A percentile compares a stretch with the other conserved stretches of the same genome.
These are phyloP conservation scores for Toxotes chatareus DNA, from an alignment of 2,113 vertebrate genomes.

Conservation along the genomic window DNA sequence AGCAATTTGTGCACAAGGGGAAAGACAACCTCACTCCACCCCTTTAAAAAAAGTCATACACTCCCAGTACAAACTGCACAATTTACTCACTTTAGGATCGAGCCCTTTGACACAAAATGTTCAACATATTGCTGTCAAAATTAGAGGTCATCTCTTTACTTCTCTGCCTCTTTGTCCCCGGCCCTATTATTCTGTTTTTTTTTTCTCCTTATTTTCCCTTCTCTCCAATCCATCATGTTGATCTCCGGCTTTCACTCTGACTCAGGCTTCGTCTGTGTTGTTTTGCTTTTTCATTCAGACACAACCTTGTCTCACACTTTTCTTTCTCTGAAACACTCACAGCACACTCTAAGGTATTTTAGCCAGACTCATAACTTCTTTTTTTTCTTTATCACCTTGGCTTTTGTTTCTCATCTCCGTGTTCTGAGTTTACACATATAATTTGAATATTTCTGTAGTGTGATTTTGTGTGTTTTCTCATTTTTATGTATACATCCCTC, in stretches of 20 bases:
- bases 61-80: neutral
- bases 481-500: neutral
- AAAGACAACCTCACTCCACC: neutral
- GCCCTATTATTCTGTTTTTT: neutral
- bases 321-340: neutral
- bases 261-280: constrained; percentile 7
- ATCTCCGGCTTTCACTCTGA: constrained; percentile 17
- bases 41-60: neutral
- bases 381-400: neutral
- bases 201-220: neutral
- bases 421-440: neutral
- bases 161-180: neutral
- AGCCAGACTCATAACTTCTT: neutral
- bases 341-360: neutral
- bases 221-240: constrained; percentile 21
- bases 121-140: neutral
- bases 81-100: neutral
- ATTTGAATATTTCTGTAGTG: constrained; percentile 1
- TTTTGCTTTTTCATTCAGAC: constrained; percentile 11
- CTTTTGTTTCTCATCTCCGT: constrained; percentile 1
- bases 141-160: neutral
- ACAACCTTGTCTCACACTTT: constrained; percentile 8
- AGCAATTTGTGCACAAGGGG: neutral
- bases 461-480: constrained; percentile 13
- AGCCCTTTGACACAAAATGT: neutral